Evolutionary conservation across 2,113 vertebrate species (phyloP).

Genomic region (Semnornis frantzii): DNA sequence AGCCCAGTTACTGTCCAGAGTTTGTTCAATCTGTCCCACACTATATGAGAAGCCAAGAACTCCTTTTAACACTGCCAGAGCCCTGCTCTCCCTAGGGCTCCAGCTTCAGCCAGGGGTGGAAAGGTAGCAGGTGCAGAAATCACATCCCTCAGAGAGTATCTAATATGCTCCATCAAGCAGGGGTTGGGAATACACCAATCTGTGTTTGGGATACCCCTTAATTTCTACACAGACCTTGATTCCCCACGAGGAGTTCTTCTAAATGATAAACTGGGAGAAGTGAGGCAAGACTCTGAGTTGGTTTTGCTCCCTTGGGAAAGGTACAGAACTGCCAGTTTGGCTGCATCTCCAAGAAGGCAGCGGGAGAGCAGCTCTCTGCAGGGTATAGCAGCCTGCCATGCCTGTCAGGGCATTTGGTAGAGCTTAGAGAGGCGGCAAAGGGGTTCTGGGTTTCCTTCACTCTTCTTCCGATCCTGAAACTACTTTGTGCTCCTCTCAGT

Average conservation of each 20-base stretch:
- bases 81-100: background rate
- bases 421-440: background rate
- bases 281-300: background rate
- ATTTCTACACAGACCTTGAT: background rate
- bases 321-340: background rate
- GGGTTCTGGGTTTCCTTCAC: background rate
- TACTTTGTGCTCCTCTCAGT: background rate
- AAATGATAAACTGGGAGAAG: background rate
- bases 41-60: background rate
- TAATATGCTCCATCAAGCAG: background rate
- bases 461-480: background rate
- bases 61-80: background rate
- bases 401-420: background rate
- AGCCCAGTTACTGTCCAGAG: accelerated
- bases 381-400: accelerated
- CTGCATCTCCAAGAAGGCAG: background rate
- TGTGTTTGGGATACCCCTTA: background rate
- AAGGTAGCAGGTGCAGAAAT: background rate
- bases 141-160: background rate
- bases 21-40: background rate
- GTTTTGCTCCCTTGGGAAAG: background rate
- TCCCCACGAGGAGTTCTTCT: background rate
- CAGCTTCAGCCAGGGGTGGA: background rate
- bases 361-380: background rate
- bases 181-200: background rate